Conservation (phyloP, 2,113 vertebrate species). For the Zosterops borbonicus region DNA sequence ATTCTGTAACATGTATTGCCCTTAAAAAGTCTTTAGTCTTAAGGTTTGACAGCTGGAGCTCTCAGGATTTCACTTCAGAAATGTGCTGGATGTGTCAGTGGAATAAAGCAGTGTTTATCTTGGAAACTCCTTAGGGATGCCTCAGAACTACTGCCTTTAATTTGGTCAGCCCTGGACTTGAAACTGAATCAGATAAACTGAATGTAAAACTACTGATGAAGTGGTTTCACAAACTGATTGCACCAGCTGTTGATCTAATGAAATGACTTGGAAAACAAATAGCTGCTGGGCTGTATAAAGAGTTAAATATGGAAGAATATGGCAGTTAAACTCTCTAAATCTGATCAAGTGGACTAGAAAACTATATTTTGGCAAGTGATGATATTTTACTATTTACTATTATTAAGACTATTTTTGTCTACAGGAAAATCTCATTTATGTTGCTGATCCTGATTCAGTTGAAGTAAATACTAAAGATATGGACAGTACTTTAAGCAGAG, state of each 20-base stretch:
- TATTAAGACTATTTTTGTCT: not conserved
- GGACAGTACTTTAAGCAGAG: conserved; percentile 98
- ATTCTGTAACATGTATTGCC: not conserved
- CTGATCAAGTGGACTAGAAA: not conserved
- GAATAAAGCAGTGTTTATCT: not conserved
- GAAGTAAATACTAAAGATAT: conserved; percentile 98
- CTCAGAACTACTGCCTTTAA: not conserved
- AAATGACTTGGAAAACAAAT: not conserved
- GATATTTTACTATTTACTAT: not conserved
- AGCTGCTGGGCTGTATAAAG: not conserved
- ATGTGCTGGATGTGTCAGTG: not conserved
- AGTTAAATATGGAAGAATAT: not conserved
- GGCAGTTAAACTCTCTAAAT: not conserved
- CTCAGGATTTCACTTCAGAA: not conserved
- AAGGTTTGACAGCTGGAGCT: not conserved
- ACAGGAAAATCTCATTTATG: conserved; percentile 93
- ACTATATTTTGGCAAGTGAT: not conserved
- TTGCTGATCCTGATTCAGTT: conserved; percentile 89
- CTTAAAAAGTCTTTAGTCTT: not conserved
- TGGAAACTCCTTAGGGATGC: not conserved
- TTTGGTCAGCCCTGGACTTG: not conserved
- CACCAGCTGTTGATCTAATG: not conserved
- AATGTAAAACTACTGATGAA: not conserved
- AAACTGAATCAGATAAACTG: not conserved
- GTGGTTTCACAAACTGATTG: not conserved